These are phyloP conservation scores for Bathynomus jamesi DNA, from an alignment of 1,140 invertebrate genomes.

Conservation along the genomic window DNA sequence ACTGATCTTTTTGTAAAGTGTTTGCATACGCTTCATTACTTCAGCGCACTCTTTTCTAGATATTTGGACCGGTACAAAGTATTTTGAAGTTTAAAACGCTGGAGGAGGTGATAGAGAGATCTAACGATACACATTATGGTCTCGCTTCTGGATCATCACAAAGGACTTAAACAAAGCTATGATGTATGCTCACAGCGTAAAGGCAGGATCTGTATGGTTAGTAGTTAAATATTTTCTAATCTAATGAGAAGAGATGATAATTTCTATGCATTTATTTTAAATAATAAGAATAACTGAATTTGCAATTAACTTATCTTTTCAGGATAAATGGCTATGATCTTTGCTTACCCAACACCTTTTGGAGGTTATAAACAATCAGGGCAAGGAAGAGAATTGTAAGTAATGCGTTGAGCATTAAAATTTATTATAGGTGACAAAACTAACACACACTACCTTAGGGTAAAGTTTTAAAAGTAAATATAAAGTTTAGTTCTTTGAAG, in stretches of 20 bases:
- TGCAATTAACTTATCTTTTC: neutral
- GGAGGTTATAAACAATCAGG: constrained; percentile 83
- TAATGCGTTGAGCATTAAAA: constrained; percentile 26
- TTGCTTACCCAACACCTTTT: constrained; percentile 64
- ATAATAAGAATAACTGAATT: neutral
- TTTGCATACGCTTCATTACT: too few relatives aligned
- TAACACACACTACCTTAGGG: too few relatives aligned
- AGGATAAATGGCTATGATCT: neutral
- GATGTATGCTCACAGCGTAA: constrained; percentile 62
- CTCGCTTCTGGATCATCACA: constrained; percentile 78
- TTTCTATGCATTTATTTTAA: constrained; percentile 24
- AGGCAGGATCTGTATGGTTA: constrained; percentile 72
- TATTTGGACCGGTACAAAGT: constrained; percentile 37
- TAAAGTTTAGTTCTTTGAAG: too few relatives aligned
- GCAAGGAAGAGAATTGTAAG: constrained; percentile 68
- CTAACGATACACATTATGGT: constrained; percentile 81
- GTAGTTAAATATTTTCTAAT: constrained; percentile 41
- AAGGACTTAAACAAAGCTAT: constrained; percentile 75
- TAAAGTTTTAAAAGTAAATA: too few relatives aligned
- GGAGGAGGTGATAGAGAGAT: constrained; percentile 80
- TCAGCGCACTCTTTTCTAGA: constrained; percentile 22
- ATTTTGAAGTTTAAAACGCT: constrained; percentile 60
- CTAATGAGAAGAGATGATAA: neutral
- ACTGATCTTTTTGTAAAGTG: too few relatives aligned
- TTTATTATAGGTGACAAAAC: too few relatives aligned